These are phyloP conservation scores for Stenoptilia bipunctidactyla DNA, from an alignment of 2,888 invertebrate species.

Conservation along the genomic window DNA sequence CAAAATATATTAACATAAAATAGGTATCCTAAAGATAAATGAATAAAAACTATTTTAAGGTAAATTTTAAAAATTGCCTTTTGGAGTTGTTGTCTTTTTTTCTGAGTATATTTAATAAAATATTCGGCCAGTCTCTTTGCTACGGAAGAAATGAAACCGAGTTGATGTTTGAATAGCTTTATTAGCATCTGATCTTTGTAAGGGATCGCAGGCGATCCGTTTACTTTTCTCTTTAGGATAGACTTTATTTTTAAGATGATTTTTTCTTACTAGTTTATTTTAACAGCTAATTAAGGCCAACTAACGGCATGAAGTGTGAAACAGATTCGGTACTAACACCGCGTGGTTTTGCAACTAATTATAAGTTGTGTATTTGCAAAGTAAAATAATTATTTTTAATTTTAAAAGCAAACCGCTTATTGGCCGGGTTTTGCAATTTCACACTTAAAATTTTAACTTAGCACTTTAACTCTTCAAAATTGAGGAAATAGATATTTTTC, in stretches of 20 bases:
- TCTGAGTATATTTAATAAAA: constrained; percentile 48
- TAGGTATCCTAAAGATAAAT: constrained; percentile 56
- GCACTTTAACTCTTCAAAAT: not conserved
- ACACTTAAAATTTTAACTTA: too few relatives aligned
- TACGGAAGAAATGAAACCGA: constrained; percentile 39
- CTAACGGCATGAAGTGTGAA: constrained; percentile 61
- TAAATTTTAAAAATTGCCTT: constrained; percentile 65
- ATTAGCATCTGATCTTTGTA: constrained; percentile 61
- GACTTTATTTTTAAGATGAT: constrained; percentile 47
- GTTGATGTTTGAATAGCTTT: constrained; percentile 43
- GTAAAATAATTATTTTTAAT: constrained; percentile 13
- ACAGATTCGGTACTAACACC: constrained; percentile 56
- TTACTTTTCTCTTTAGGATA: constrained; percentile 60
- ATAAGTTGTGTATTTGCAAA: constrained; percentile 29
- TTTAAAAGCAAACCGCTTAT: constrained; percentile 27
- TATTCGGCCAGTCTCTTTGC: constrained; percentile 53
- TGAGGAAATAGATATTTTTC: too few relatives aligned
- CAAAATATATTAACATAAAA: constrained; percentile 62
- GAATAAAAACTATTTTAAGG: constrained; percentile 50
- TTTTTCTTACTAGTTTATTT: constrained; percentile 39
- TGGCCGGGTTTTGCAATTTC: constrained; percentile 59
- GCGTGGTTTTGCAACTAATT: constrained; percentile 57
- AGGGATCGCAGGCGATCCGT: constrained; percentile 66
- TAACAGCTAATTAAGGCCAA: constrained; percentile 39
- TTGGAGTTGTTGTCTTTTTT: constrained; percentile 60